phyloP scores from a whole-genome alignment of 2,888 invertebrate genomes.

The Gerris lacustris region DNA sequence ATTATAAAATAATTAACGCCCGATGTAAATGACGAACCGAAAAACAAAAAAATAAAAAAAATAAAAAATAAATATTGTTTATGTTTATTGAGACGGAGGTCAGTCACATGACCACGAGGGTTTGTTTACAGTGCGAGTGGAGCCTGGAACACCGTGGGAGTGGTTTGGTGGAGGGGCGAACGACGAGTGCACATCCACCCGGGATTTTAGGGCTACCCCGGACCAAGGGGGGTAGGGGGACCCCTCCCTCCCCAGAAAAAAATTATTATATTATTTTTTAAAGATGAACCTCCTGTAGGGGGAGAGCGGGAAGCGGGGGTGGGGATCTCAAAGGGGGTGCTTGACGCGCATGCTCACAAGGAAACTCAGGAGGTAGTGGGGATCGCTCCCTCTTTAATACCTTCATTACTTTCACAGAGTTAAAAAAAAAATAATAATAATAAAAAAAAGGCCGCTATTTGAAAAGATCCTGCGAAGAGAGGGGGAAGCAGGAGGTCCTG shows the following conservation, averaged over 20 bases:
- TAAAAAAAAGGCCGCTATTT: background rate
- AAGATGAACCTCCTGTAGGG: background rate
- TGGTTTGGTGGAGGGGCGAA: background rate
- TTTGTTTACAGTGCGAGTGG: background rate
- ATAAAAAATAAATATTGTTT: too few species aligned
- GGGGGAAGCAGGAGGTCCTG: background rate
- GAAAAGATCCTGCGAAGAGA: background rate
- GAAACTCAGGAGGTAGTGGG: background rate
- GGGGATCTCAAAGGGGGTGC: background rate
- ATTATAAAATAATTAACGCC: too few species aligned
- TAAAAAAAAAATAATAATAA: background rate
- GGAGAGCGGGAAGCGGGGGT: background rate
- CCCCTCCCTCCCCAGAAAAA: background rate
- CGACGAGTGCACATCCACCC: background rate
- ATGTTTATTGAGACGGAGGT: too few species aligned
- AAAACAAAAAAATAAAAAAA: too few species aligned
- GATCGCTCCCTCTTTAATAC: background rate
- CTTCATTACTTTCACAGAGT: background rate
- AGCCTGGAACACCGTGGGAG: background rate
- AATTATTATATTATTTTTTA: slow-evolving; percentile 5
- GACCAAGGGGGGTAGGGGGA: background rate
- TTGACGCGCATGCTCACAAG: background rate
- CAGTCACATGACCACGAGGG: background rate
- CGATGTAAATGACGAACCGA: too few species aligned
- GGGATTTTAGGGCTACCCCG: background rate